Evolutionary conservation across 2,888 invertebrate species (phyloP).

Genomic region (Phlogophora meticulosa): DNA sequence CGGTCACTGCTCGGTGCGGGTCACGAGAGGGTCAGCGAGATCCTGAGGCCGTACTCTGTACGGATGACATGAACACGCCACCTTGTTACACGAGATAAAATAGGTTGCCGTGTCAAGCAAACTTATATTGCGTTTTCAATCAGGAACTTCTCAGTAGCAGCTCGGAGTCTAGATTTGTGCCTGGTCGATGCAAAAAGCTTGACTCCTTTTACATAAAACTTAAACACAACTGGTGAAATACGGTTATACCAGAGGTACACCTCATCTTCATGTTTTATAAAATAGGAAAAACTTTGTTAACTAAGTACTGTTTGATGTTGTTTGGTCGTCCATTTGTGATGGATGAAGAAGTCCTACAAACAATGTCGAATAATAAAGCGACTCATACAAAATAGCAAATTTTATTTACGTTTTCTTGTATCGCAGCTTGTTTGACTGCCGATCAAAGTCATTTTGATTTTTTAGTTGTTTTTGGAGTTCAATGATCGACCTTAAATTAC

Average conservation of each 20-base stretch:
- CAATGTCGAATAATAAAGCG: neutral
- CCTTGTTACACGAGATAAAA: constrained; percentile 8
- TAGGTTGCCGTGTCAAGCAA: too few relatives aligned
- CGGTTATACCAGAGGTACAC: too few relatives aligned
- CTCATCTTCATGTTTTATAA: too few relatives aligned
- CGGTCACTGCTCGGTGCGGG: constrained; percentile 57
- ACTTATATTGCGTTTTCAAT: too few relatives aligned
- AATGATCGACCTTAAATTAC: constrained; percentile 48
- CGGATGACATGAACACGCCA: constrained; percentile 11
- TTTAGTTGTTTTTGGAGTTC: constrained; percentile 37
- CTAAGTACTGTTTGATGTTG: constrained; percentile 4
- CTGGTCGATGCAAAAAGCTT: too few relatives aligned
- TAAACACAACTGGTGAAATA: too few relatives aligned
- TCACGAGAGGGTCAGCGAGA: constrained; percentile 57
- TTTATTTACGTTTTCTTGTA: constrained; percentile 2
- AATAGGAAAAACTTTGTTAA: neutral
- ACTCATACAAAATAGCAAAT: neutral
- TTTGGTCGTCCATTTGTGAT: neutral
- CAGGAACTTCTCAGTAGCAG: too few relatives aligned
- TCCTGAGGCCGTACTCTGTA: constrained; percentile 29
- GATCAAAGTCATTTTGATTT: constrained; percentile 11
- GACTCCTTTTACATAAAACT: too few relatives aligned
- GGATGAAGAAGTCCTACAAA: neutral
- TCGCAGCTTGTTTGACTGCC: neutral
- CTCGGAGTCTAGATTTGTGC: too few relatives aligned